Conservation (phyloP, 2,113 vertebrate genomes). For the Vireo altiloquus region DNA sequence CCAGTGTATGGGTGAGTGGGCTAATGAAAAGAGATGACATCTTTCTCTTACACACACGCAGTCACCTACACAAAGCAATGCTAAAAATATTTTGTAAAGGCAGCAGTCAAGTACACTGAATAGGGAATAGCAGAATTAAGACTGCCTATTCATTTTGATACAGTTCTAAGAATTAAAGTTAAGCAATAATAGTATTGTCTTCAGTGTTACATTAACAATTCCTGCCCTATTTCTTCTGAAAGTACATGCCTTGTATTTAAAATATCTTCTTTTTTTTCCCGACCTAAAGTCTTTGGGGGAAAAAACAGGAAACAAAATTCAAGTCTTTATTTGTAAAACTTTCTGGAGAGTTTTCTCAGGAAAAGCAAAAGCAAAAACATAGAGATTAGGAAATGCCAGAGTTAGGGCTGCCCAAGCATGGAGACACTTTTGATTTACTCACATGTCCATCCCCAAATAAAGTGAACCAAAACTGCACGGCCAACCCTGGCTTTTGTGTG, state of each 20-base stretch:
- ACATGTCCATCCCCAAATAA: background rate
- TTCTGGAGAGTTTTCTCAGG: background rate
- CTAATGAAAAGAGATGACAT: slow-evolving; percentile 12
- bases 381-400: background rate
- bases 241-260: background rate
- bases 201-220: background rate
- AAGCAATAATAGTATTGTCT: slow-evolving; percentile 28
- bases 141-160: background rate
- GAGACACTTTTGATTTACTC: background rate
- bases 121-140: background rate
- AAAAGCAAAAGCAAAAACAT: background rate
- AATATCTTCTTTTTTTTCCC: background rate
- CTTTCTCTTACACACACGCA: slow-evolving; percentile 30
- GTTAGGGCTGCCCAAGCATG: background rate
- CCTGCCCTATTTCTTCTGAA: background rate
- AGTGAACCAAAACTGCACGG: background rate
- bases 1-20: background rate
- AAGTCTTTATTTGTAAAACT: background rate
- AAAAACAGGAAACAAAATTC: slow-evolving; percentile 8
- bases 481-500: background rate
- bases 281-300: background rate
- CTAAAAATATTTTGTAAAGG: slow-evolving; percentile 43
- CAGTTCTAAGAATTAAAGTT: background rate
- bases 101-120: background rate
- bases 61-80: slow-evolving; percentile 45